Evolutionary conservation across 2,113 vertebrate genomes (phyloP).

Genomic region (Origma solitaria): DNA sequence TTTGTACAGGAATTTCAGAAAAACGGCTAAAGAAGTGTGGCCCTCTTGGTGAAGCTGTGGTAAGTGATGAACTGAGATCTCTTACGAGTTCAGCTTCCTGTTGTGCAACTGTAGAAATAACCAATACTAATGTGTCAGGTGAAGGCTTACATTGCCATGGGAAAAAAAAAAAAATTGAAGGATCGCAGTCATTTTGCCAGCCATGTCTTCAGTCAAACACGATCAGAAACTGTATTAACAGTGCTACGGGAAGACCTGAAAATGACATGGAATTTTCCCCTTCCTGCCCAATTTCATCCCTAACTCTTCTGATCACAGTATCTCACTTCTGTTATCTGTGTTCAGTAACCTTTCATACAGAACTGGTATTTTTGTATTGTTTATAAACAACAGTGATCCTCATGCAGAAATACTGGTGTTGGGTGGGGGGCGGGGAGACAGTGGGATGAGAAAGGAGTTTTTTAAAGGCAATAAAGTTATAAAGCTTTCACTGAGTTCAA

Average conservation of each 20-base stretch:
- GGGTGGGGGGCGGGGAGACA: not conserved
- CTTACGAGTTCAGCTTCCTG: constrained; percentile 80
- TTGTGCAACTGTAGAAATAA: constrained; percentile 78
- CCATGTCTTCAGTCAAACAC: not conserved
- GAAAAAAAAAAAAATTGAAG: not conserved
- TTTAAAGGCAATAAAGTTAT: not conserved
- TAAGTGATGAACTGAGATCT: constrained; percentile 58
- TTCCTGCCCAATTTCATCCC: not conserved
- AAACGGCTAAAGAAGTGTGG: constrained; percentile 57
- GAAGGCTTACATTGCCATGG: not conserved
- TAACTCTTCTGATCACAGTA: not conserved
- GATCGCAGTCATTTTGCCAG: not conserved
- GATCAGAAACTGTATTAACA: not conserved
- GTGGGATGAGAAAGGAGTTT: not conserved
- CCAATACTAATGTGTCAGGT: not conserved
- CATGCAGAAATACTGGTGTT: not conserved
- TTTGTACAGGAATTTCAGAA: constrained; percentile 56
- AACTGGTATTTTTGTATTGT: not conserved
- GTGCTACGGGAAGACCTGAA: not conserved
- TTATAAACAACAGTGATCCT: not conserved
- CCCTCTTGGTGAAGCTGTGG: constrained; percentile 55
- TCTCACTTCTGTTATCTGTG: not conserved
- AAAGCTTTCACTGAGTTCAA: not conserved
- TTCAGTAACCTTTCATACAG: not conserved
- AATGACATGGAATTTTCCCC: not conserved